phyloP scores from a whole-genome alignment of 2,888 invertebrate species.

The Microchrysa polita region DNA sequence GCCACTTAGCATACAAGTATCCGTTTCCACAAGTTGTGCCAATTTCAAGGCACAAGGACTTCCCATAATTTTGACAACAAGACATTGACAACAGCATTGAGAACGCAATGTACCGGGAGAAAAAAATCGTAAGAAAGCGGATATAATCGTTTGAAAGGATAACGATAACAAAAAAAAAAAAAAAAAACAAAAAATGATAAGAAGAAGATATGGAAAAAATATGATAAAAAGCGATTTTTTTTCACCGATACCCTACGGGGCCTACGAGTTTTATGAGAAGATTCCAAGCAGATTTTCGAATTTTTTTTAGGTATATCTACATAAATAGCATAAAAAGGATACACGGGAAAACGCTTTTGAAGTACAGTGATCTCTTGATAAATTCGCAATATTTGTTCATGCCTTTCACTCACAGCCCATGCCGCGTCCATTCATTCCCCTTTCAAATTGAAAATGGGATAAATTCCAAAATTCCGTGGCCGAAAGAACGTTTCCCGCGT shows the following conservation, averaged over 20 bases:
- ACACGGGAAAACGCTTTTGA: slow-evolving; percentile 23
- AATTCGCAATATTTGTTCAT: slow-evolving; percentile 38
- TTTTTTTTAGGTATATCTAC: slow-evolving; percentile 27
- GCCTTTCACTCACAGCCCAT: neutral
- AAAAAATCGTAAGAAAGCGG: slow-evolving; percentile 20
- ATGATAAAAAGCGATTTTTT: no score
- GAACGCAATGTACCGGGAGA: neutral
- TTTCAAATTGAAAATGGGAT: neutral
- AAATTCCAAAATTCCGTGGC: slow-evolving; percentile 13
- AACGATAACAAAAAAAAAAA: neutral
- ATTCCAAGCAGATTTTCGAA: slow-evolving; percentile 42
- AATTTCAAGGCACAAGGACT: no score
- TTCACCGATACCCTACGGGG: slow-evolving; percentile 31
- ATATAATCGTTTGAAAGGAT: slow-evolving; percentile 32
- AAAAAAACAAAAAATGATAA: neutral
- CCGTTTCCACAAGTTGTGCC: no score
- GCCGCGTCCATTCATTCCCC: neutral
- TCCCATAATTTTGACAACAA: no score
- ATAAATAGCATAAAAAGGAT: neutral
- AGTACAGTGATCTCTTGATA: slow-evolving; percentile 27
- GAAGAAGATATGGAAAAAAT: slow-evolving; percentile 17
- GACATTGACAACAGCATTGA: no score
- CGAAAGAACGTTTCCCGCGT: slow-evolving; percentile 13
- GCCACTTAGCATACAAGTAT: no score
- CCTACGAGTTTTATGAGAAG: slow-evolving; percentile 33